Conservation (phyloP, 2,113 vertebrate genomes). For the Loxodonta africana region DNA sequence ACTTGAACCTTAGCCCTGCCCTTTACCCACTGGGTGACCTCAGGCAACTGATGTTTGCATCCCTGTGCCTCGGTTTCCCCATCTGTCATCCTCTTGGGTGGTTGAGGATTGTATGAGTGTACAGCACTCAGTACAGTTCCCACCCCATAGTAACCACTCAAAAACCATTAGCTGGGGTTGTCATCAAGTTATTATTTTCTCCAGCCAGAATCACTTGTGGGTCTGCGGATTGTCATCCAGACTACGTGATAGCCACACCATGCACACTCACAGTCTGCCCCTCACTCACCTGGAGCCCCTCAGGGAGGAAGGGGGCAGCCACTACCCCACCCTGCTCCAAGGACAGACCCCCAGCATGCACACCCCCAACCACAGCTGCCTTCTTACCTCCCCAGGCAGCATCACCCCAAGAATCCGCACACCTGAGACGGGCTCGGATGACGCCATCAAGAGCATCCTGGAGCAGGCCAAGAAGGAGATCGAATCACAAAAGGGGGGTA, state of each 20-base stretch:
- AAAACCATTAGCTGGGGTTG: neutral
- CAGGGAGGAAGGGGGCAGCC: neutral
- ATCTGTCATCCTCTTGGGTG: neutral
- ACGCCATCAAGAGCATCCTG: conserved; percentile 99
- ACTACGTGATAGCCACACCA: neutral
- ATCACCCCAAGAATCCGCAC: conserved; percentile 99
- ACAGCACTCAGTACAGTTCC: neutral
- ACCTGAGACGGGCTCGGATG: conserved; percentile 98
- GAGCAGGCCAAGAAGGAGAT: conserved; percentile 99
- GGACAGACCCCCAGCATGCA: neutral
- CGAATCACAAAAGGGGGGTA: conserved; percentile 97
- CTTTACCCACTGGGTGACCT: neutral
- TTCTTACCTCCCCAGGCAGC: conserved; percentile 92
- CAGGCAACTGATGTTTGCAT: neutral
- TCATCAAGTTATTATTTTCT: neutral
- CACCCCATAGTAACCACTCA: neutral
- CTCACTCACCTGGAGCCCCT: neutral
- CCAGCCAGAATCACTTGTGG: neutral
- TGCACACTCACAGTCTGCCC: neutral
- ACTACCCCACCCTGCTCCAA: neutral
- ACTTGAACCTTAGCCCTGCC: neutral
- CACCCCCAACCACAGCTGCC: neutral
- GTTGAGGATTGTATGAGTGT: neutral
- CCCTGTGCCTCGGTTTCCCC: neutral
- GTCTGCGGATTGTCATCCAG: neutral